A percentile compares a stretch with the other conserved stretches of the same genome.
phyloP scores from a whole-genome alignment of 35 echinoderm and acorn worm genomes.

The Heliocidaris erythrogramma region DNA sequence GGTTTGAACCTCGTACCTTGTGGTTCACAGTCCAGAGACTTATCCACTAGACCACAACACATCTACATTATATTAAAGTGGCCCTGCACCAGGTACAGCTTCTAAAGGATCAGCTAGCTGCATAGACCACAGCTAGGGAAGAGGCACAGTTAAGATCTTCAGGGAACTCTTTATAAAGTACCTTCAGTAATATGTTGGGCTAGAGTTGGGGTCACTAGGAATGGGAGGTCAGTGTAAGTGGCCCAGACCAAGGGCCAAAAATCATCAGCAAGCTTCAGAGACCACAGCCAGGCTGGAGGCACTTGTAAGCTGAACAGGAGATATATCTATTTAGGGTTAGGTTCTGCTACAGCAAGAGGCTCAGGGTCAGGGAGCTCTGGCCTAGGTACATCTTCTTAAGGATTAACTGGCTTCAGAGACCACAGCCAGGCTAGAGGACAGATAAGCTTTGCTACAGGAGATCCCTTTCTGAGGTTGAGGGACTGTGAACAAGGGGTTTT shows the following conservation, averaged over 20 bases:
- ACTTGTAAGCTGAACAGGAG: neutral
- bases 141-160: conserved; percentile 82
- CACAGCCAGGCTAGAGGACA: no score
- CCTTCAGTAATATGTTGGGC: no score
- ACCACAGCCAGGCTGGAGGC: neutral
- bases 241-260: neutral
- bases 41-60: conserved; percentile 83
- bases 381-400: no score
- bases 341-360: no score
- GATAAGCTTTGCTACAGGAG: neutral
- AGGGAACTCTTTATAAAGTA: neutral
- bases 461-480: neutral
- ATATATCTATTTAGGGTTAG: no score
- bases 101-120: conserved; percentile 89
- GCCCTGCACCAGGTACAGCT: conserved; percentile 92
- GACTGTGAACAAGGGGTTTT: neutral
- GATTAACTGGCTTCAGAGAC: no score
- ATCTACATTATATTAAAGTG: conserved; percentile 89
- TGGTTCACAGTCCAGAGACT: conserved; percentile 52
- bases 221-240: neutral
- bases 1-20: no score
- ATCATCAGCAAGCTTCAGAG: neutral
- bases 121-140: conserved; percentile 83
- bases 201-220: neutral
- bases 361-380: no score